These are phyloP conservation scores for Patiria miniata DNA, from an alignment of 35 echinoderm and acorn worm genomes.

Conservation along the genomic window DNA sequence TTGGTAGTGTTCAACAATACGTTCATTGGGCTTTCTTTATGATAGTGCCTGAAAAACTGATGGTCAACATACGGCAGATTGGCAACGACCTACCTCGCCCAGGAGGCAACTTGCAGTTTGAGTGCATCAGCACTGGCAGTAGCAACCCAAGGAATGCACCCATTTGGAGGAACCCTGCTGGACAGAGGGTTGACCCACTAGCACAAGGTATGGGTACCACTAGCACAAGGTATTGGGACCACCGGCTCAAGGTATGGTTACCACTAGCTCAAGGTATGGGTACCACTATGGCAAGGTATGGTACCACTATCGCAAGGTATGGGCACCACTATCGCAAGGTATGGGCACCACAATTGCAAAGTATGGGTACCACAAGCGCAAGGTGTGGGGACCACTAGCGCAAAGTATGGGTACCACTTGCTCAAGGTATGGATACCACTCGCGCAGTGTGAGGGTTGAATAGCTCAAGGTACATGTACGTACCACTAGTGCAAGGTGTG, in stretches of 20 bases:
- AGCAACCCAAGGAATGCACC: slow-evolving; percentile 40
- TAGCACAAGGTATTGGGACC: background rate
- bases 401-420: too few species aligned
- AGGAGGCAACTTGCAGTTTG: slow-evolving; percentile 47
- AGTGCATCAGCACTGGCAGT: slow-evolving; percentile 51
- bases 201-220: slow-evolving; percentile 11
- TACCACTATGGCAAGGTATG: too few species aligned
- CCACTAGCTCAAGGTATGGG: too few species aligned
- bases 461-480: too few species aligned
- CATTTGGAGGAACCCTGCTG: slow-evolving; percentile 60
- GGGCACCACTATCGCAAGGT: too few species aligned
- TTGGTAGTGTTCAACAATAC: background rate
- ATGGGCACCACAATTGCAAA: too few species aligned
- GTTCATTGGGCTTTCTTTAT: slow-evolving; percentile 24
- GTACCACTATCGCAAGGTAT: too few species aligned
- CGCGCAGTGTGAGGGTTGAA: too few species aligned
- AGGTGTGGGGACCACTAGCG: too few species aligned
- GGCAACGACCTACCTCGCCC: slow-evolving; percentile 18
- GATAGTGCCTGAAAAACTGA: slow-evolving; percentile 17
- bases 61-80: slow-evolving; percentile 54
- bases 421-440: background rate
- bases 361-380: too few species aligned
- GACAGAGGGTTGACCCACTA: slow-evolving; percentile 41
- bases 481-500: too few species aligned
- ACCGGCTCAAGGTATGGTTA: too few species aligned